Evolutionary conservation across 1,140 invertebrate genomes (phyloP).

Genomic region (Stegodyphus dumicola): DNA sequence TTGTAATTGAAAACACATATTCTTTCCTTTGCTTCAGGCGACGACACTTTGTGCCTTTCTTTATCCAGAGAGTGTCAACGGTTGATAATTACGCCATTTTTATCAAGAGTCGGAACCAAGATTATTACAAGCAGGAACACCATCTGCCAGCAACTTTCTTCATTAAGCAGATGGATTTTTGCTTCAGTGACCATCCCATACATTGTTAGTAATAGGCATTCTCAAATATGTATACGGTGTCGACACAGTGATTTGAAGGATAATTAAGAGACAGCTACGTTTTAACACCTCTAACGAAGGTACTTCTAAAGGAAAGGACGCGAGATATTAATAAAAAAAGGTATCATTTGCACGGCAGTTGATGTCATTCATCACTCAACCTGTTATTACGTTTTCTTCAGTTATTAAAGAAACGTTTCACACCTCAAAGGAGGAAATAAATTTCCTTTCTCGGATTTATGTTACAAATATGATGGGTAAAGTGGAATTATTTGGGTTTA

Average conservation of each 20-base stretch:
- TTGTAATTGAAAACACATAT: slow-evolving; percentile 50
- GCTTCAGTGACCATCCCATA: neutral
- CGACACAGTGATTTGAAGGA: slow-evolving; percentile 48
- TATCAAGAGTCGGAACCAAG: slow-evolving; percentile 30
- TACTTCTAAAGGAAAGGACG: slow-evolving; percentile 22
- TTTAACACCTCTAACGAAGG: slow-evolving; percentile 35
- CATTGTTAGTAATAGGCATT: slow-evolving; percentile 20
- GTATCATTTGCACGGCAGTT: slow-evolving; percentile 54
- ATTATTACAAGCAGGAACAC: slow-evolving; percentile 51
- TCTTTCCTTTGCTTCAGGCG: neutral
- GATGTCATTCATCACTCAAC: slow-evolving; percentile 57
- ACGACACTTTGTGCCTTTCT: slow-evolving; percentile 35
- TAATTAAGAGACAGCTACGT: slow-evolving; percentile 48
- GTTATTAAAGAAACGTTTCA: slow-evolving; percentile 57
- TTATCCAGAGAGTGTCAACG: slow-evolving; percentile 60
- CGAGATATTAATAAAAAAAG: slow-evolving; percentile 33
- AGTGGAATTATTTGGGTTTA: slow-evolving; percentile 38
- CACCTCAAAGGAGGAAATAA: slow-evolving; percentile 52
- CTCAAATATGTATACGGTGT: slow-evolving; percentile 4
- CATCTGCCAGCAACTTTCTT: slow-evolving; percentile 41
- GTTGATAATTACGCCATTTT: slow-evolving; percentile 51
- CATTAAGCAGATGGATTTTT: slow-evolving; percentile 54
- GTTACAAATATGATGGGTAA: neutral
- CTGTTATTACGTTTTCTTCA: slow-evolving; percentile 58
- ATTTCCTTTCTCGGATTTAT: slow-evolving; percentile 29